phyloP scores from a whole-genome alignment of 2,888 invertebrate species.

The Protonemura montana region DNA sequence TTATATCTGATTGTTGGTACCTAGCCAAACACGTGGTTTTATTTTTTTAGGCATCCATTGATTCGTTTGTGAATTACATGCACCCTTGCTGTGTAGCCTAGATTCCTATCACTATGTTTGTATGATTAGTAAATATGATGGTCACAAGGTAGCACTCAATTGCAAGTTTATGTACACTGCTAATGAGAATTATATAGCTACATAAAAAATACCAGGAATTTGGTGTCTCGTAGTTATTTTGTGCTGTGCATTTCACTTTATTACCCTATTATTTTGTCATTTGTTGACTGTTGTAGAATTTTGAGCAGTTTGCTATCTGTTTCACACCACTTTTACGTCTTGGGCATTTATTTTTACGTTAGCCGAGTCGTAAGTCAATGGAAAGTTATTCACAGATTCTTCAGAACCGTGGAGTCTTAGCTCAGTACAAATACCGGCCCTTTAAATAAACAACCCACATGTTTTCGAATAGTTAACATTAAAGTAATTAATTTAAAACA shows the following conservation, averaged over 20 bases:
- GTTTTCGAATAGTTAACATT: background rate
- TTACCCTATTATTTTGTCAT: background rate
- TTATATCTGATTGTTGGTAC: background rate
- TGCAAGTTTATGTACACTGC: background rate
- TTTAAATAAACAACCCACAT: background rate
- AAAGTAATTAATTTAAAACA: background rate
- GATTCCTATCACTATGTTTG: background rate
- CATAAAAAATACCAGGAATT: background rate
- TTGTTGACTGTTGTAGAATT: background rate
- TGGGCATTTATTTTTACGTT: too few species aligned
- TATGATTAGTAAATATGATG: background rate
- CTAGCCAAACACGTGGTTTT: background rate
- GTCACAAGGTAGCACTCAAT: background rate
- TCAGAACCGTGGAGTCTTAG: background rate
- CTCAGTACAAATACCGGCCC: background rate
- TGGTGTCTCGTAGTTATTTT: background rate
- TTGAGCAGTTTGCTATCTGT: too few species aligned
- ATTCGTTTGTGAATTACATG: background rate
- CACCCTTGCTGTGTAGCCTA: background rate
- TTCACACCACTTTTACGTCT: too few species aligned
- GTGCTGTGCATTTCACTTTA: background rate
- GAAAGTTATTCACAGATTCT: too few species aligned
- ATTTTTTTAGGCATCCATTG: background rate
- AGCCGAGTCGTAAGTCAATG: too few species aligned
- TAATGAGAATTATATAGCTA: background rate